Base-by-base conservation (phyloP, 2,113 vertebrate species). In the Chaenocephalus aceratus region DNA sequence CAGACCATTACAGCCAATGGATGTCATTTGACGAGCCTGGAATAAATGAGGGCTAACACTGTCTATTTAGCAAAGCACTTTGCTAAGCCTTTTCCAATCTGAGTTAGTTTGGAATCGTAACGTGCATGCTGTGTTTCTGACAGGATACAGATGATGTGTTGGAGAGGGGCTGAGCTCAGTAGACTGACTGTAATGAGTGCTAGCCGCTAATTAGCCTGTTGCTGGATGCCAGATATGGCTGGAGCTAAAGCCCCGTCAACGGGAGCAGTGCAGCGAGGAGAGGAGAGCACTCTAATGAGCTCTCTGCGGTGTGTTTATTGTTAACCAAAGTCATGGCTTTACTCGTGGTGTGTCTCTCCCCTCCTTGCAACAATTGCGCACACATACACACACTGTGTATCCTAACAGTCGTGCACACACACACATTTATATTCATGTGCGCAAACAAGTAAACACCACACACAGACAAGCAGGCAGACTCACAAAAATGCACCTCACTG, bases 271-370 rank as follows among this genome's bases (percentile, higher is more conserved):
- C 90, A 81, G 80, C 70, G 70, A 76, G 79, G 46, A 86, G 86
- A 84, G 62, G 73, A 77, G 83, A 84, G 83, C 66, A 18, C 90
- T 88, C 85, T 94, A 94, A 94, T 94, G 91, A 93, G 92, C 87
- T 90, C 92, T 94, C 93, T 88, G 86, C 62, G 90, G 92, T 91
- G 90, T 94, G 89, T 92, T 94, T 93, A 92, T 88, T 92, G 92
- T 88, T 87, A 89, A 89, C 91, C 88, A 89, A 90, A 91, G 92
- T 89, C 92, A 92, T 86, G 86, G 88, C 83, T 91, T 75, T 79
- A 79, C 81, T 90, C 77, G 80, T 45, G 1, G 51, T 77, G 71
- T 69, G 51, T 86, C 74, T 84, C 26, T 56, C 16, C 72, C 45
- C 53, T 72, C 48, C 75, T 75, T 26, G 63, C 56, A 68, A 61